Conservation (phyloP, 1,140 invertebrate genomes). For the Wiebesia pumilae region DNA sequence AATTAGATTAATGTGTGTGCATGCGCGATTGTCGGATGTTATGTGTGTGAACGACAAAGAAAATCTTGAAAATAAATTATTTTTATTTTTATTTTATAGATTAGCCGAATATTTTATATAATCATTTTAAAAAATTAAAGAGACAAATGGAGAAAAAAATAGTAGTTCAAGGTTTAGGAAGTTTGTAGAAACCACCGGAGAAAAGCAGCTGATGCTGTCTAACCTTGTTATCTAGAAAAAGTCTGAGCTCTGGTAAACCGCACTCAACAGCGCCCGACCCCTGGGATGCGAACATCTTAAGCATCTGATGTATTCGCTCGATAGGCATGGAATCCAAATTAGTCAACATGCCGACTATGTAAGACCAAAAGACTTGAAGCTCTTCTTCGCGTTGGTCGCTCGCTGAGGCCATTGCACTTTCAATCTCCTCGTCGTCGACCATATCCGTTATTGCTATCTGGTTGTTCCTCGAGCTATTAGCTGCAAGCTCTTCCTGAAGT, state of each 20-base stretch:
- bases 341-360: conserved; percentile 96
- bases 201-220: conserved; percentile 90
- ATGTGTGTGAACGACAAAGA: no score
- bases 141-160: no score
- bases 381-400: conserved; percentile 95
- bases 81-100: no score
- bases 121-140: no score
- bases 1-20: no score
- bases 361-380: conserved; percentile 96
- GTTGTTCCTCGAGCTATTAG: conserved; percentile 71
- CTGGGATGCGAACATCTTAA: conserved; percentile 96
- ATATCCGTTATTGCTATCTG: conserved; percentile 75
- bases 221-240: conserved; percentile 95
- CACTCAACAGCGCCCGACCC: conserved; percentile 90
- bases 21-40: no score
- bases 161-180: conserved; percentile 80
- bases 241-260: conserved; percentile 88
- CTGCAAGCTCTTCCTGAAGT: conserved; percentile 82
- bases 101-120: no score
- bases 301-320: conserved; percentile 96
- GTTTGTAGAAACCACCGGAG: conserved; percentile 89
- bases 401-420: conserved; percentile 94
- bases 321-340: conserved; percentile 95
- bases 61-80: no score
- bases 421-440: conserved; percentile 92